A percentile compares a stretch with the other conserved stretches of the same genome.
phyloP scores from a whole-genome alignment of 2,797 vertebrate species.

The Balearica regulorum region DNA sequence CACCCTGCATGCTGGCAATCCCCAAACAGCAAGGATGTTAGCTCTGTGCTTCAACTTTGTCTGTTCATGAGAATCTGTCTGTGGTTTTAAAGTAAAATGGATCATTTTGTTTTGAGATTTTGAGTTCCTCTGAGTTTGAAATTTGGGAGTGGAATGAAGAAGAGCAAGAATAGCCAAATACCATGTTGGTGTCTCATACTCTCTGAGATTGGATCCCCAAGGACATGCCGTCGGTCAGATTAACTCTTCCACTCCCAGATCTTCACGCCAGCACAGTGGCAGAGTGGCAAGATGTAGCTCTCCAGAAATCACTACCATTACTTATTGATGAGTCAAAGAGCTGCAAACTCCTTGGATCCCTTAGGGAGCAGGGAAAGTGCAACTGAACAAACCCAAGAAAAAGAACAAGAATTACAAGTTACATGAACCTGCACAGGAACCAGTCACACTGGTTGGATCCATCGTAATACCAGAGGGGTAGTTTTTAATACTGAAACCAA shows the following conservation, averaged over 20 bases:
- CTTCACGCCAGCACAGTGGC: background rate
- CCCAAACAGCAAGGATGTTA: background rate
- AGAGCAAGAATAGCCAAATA: background rate
- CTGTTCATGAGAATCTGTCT: background rate
- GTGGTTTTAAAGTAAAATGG: background rate
- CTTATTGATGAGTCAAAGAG: background rate
- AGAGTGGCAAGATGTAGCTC: background rate
- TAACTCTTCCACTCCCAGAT: background rate
- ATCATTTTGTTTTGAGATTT: background rate
- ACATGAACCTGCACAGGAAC: fast-evolving
- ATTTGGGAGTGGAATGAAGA: slow-evolving; percentile 1
- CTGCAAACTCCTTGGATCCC: background rate
- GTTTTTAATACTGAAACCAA: background rate
- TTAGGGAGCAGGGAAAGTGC: background rate
- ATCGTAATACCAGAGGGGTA: background rate
- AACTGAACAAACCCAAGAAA: background rate
- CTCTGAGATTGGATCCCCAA: background rate
- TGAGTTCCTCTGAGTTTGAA: background rate
- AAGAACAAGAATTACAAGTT: background rate
- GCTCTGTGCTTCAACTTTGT: background rate
- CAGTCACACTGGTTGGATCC: background rate
- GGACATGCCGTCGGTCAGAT: background rate
- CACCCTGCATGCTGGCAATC: background rate
- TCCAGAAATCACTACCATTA: background rate
- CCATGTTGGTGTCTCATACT: background rate